Evolutionary conservation across 2,797 vertebrate species (phyloP), one percentile per base, ranked within the genome.

Genomic region (Orestias chungarensis): DNA sequence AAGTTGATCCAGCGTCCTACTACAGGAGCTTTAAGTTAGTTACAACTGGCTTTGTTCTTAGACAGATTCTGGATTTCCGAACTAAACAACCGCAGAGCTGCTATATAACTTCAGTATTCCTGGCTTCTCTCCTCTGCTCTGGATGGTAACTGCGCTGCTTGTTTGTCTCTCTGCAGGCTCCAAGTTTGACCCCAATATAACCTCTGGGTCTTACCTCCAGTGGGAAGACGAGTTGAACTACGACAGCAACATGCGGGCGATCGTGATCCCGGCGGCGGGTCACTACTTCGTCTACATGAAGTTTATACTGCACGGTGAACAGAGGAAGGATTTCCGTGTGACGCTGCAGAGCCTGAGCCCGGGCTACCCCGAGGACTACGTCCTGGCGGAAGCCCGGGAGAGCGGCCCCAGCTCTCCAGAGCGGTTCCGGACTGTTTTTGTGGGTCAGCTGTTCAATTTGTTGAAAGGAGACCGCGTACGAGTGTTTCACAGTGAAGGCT

Each of bases 201-300:
- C 6, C 9, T n/a, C 23, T 50, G 23, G 47, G 4, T 10, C 47
- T n/a, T 2, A 10, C n/a, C 5, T 52, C 4, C 2, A 52, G 14
- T 52, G 50, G n/a, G 20, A 12, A 11, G 4, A 4, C 0, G 0
- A 0, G 3, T 14, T 68, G 10, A 33, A 12, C 0, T 57, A 78
- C 64, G 1, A 20, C 20, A 0, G 6, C 1, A 14, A 29, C 1
- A 38, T 2, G 18, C 1, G 1, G 1, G 64, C 70, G 43, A 71
- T 88, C 17, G 46, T 69, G 49, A 85, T 85, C 62, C 73, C 66
- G 0, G 1, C 29, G 20, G 1, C 0, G 0, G 81, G 78, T 1
- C 1, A 12, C 47, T 87, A 87, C 15, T 85, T 76, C 3, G 11
- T 87, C 25, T 81, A 82, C 1, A 1, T 78, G 14, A 68, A 31